Percentiles rank a stretch among this genome's conserved stretches.
Conservation (phyloP, 2,113 vertebrate genomes). For the Lipophrys pholis region DNA sequence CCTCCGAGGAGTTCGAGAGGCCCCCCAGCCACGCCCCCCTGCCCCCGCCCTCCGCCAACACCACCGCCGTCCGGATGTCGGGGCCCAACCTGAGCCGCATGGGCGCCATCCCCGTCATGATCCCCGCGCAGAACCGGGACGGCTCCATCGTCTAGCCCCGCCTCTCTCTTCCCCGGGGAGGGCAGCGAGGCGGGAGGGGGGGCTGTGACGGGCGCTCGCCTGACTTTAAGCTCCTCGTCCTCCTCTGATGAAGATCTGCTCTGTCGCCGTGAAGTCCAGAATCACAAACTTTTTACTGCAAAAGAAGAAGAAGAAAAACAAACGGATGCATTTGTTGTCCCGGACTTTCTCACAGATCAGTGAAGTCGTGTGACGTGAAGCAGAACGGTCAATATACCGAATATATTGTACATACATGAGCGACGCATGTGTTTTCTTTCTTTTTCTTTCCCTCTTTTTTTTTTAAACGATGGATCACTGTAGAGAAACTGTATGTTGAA, state of each 20-base stretch:
- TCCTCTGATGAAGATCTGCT: conserved; percentile 55
- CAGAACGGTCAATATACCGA: conserved; percentile 55
- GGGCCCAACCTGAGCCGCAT: conserved; percentile 97
- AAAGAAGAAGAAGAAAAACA: conserved; percentile 35
- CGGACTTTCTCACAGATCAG: conserved; percentile 60
- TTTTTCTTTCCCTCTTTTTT: conserved; percentile 28
- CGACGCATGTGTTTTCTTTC: conserved; percentile 69
- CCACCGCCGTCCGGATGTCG: conserved; percentile 87
- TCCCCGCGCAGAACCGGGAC: conserved; percentile 96
- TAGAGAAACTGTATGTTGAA: conserved; percentile 55
- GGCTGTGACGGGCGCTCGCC: conserved; percentile 21
- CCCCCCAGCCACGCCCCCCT: conserved; percentile 84
- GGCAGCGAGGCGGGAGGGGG: background rate
- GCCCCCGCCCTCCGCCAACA: conserved; percentile 83
- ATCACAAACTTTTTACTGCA: conserved; percentile 66
- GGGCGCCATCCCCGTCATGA: conserved; percentile 97
- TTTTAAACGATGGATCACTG: conserved; percentile 34
- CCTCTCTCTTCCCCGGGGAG: background rate
- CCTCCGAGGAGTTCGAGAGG: conserved; percentile 91
- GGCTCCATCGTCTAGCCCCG: conserved; percentile 93
- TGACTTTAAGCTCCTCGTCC: conserved; percentile 47
- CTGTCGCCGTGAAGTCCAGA: conserved; percentile 36
- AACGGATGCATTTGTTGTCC: conserved; percentile 64
- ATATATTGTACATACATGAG: conserved; percentile 76
- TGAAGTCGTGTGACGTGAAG: conserved; percentile 35